phyloP scores from a whole-genome alignment of 2,797 vertebrate species.

The Bucorvus abyssinicus region DNA sequence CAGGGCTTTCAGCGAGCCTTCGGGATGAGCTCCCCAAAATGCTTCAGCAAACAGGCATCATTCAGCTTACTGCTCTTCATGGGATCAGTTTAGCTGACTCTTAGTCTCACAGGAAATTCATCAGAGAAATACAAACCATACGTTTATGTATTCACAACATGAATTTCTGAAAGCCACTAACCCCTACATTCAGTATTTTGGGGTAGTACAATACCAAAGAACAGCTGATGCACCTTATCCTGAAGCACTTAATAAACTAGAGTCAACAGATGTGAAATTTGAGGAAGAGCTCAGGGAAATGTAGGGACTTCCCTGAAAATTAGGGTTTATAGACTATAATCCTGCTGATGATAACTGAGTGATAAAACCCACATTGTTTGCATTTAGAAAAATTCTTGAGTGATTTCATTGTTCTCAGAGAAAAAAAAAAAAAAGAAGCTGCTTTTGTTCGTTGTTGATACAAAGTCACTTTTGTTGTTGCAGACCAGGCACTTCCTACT shows the following conservation, averaged over 20 bases:
- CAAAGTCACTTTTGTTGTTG: constrained; percentile 41
- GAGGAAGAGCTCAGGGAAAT: constrained; percentile 38
- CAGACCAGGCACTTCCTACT: constrained; percentile 55
- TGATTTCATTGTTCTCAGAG: constrained; percentile 46
- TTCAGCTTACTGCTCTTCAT: not conserved
- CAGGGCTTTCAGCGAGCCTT: not conserved
- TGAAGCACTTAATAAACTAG: constrained; percentile 28
- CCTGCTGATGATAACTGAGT: constrained; percentile 44
- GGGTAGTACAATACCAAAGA: not conserved
- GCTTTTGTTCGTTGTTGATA: constrained; percentile 56
- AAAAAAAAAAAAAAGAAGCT: not conserved
- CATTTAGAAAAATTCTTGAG: constrained; percentile 52
- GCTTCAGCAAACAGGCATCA: not conserved
- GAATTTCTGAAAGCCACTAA: not conserved
- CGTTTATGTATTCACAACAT: not conserved
- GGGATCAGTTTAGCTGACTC: not conserved
- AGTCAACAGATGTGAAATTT: constrained; percentile 52
- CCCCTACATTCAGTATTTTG: not conserved
- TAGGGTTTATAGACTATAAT: constrained; percentile 52
- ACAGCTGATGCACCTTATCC: constrained; percentile 12
- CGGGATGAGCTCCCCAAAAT: not conserved
- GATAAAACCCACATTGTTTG: constrained; percentile 48
- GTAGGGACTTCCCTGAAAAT: constrained; percentile 70
- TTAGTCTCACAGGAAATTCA: not conserved
- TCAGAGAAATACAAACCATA: not conserved